These are phyloP conservation scores for Cataglyphis altisquamis DNA, from an alignment of 2,888 invertebrate species.

Conservation along the genomic window DNA sequence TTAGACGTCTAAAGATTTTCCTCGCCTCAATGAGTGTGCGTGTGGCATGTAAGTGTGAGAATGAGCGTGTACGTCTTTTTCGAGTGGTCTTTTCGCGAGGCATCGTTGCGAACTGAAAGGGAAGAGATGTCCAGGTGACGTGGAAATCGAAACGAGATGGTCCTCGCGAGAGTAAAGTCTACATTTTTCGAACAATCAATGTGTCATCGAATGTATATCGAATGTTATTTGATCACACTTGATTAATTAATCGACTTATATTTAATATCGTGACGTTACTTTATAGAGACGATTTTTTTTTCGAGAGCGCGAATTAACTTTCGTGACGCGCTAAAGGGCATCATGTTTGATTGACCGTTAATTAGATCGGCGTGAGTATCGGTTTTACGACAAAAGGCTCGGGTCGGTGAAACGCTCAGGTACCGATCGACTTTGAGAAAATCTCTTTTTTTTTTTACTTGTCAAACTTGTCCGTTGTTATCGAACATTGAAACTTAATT, in stretches of 20 bases:
- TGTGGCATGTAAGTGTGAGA: slow-evolving; percentile 24
- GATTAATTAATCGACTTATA: background rate
- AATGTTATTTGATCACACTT: background rate
- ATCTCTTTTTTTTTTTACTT: slow-evolving; percentile 2
- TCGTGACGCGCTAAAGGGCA: slow-evolving; percentile 17
- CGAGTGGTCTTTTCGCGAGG: slow-evolving; percentile 3
- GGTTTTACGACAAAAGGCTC: slow-evolving; percentile 62
- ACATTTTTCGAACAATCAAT: background rate
- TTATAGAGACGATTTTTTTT: background rate
- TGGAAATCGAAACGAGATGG: background rate
- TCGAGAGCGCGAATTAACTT: slow-evolving; percentile 45
- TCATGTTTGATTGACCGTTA: slow-evolving; percentile 32
- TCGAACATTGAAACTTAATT: slow-evolving; percentile 13
- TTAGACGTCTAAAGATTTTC: slow-evolving; percentile 11
- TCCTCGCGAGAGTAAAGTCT: slow-evolving; percentile 3
- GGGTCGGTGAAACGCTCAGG: slow-evolving; percentile 64
- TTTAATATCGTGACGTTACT: background rate
- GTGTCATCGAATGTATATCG: background rate
- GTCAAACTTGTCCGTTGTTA: slow-evolving; percentile 7
- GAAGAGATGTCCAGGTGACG: background rate
- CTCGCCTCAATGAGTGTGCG: slow-evolving; percentile 1
- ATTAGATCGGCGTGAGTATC: slow-evolving; percentile 53
- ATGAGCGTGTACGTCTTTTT: background rate
- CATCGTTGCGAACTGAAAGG: slow-evolving; percentile 17
- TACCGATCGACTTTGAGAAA: slow-evolving; percentile 57